These are phyloP conservation scores for Chrysolina oricalcia DNA, from an alignment of 2,888 invertebrate genomes.

Conservation along the genomic window DNA sequence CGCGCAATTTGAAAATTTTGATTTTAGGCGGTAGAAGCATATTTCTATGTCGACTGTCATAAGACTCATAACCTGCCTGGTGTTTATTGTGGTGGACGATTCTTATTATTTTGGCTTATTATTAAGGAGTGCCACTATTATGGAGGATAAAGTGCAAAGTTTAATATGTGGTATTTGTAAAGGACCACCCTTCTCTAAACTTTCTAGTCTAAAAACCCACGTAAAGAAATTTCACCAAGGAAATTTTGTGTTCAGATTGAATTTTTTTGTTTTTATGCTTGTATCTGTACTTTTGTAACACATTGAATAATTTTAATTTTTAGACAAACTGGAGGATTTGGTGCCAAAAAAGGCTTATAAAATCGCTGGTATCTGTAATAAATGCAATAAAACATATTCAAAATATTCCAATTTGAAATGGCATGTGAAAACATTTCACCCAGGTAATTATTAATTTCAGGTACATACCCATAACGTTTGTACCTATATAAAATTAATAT, in stretches of 20 bases:
- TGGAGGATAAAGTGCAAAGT: background rate
- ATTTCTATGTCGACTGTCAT: too few relatives aligned
- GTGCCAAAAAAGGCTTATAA: background rate
- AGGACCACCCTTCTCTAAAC: background rate
- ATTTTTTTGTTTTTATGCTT: too few relatives aligned
- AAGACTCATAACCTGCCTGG: too few relatives aligned
- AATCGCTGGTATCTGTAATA: background rate
- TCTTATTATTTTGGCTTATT: too few relatives aligned
- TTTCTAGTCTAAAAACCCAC: background rate
- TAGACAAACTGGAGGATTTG: background rate
- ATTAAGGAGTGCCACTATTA: background rate
- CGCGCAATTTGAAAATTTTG: too few relatives aligned
- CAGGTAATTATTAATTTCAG: background rate
- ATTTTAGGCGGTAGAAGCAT: too few relatives aligned
- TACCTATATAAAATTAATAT: too few relatives aligned
- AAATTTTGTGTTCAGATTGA: background rate
- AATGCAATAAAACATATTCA: constrained; percentile 1
- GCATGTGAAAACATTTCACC: background rate
- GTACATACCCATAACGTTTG: background rate
- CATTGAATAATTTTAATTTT: background rate
- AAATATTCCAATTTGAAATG: background rate
- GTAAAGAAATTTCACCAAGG: background rate
- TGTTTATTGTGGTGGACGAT: too few relatives aligned
- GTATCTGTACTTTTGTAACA: background rate
- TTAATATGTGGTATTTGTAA: background rate